Evolutionary conservation across 2,797 vertebrate species (phyloP).

Genomic region (Cynopterus sphinx): DNA sequence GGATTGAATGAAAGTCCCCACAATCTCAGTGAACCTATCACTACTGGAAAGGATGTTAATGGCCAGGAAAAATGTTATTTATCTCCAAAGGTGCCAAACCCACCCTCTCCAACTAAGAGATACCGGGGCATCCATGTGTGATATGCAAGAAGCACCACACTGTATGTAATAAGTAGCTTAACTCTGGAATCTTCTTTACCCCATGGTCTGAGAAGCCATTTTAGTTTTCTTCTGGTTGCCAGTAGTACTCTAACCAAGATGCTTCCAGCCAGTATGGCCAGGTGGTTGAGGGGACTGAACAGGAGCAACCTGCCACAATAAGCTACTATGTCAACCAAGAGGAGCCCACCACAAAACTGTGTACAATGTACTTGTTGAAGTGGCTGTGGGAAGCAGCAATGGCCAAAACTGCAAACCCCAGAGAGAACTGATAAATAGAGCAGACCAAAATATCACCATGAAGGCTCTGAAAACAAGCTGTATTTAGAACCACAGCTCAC

Average conservation of each 20-base stretch:
- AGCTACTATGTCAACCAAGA: not conserved
- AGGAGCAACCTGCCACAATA: no score
- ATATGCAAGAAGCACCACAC: not conserved
- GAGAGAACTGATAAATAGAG: not conserved
- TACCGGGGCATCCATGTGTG: not conserved
- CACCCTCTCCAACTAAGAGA: not conserved
- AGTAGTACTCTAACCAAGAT: not conserved
- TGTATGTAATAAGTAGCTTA: not conserved
- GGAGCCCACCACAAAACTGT: not conserved
- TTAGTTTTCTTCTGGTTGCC: not conserved
- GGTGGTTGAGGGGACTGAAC: not conserved
- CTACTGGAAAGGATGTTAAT: not conserved
- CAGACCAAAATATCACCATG: not conserved
- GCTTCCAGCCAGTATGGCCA: rapidly evolving
- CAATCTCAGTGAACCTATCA: not conserved
- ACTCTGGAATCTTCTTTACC: not conserved
- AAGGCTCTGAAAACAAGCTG: not conserved
- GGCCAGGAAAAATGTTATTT: not conserved
- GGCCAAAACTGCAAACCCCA: not conserved
- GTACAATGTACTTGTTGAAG: not conserved
- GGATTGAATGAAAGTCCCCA: not conserved
- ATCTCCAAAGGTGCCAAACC: not conserved
- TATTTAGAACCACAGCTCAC: not conserved
- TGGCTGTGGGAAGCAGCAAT: not conserved
- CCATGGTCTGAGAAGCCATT: not conserved